phyloP scores from a whole-genome alignment of 1,140 invertebrate species.

The Saccostrea glomerata region DNA sequence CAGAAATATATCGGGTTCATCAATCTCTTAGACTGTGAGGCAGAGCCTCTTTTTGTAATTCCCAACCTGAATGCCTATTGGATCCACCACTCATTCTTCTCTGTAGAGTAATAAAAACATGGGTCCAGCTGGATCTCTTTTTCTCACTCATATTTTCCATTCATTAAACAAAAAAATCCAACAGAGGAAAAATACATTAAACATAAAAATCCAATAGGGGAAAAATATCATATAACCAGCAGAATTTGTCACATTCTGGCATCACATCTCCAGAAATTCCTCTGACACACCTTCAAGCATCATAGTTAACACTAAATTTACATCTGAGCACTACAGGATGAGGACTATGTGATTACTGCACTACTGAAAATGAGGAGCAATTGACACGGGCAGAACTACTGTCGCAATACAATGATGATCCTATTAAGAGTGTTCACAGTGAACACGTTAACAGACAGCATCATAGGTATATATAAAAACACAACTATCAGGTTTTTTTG shows the following conservation, averaged over 20 bases:
- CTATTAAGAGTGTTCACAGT: neutral
- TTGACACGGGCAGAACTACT: constrained; percentile 3
- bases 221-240: neutral
- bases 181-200: neutral
- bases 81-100: constrained; percentile 48
- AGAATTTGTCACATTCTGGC: neutral
- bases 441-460: neutral
- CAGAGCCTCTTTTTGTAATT: neutral
- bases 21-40: no score
- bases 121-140: constrained; percentile 19
- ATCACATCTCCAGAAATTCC: neutral
- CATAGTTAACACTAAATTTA: neutral
- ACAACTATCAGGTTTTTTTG: neutral
- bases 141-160: constrained; percentile 14
- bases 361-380: neutral
- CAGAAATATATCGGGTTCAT: no score
- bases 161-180: neutral
- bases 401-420: constrained; percentile 5
- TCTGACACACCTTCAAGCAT: neutral
- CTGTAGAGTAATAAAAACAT: constrained; percentile 31
- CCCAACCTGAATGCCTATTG: constrained; percentile 17
- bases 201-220: neutral
- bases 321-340: neutral
- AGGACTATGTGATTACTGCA: neutral
- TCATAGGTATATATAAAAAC: neutral